Conservation (phyloP, 2,797 vertebrate species). For the Cossypha dichroa region DNA sequence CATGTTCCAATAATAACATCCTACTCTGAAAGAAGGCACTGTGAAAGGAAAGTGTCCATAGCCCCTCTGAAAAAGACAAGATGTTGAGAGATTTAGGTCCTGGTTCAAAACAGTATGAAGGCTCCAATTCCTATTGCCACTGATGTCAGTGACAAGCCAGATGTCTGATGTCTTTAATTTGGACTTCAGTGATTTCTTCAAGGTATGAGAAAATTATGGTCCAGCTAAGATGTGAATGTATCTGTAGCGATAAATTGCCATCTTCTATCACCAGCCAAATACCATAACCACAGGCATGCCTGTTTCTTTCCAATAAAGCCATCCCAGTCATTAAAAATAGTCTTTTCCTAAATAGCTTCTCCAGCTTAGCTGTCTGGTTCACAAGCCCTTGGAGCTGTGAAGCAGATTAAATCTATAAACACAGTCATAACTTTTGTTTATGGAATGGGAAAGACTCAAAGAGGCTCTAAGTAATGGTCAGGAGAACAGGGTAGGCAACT, state of each 20-base stretch:
- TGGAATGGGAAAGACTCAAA: not conserved
- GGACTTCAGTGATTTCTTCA: not conserved
- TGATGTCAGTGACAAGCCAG: not conserved
- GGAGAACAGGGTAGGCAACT: not conserved
- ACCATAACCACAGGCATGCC: not conserved
- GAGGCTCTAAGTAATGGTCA: not conserved
- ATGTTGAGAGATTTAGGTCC: not conserved
- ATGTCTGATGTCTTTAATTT: not conserved
- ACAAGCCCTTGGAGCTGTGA: not conserved
- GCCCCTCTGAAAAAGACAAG: not conserved
- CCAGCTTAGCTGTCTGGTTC: not conserved
- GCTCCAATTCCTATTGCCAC: not conserved
- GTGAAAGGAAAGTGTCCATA: not conserved
- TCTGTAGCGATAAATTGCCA: not conserved
- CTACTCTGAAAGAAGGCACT: not conserved
- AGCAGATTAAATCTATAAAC: not conserved
- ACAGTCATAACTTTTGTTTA: not conserved
- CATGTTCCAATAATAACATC: not conserved
- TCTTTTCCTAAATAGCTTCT: not conserved
- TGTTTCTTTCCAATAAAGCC: not conserved
- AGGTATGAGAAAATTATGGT: not conserved
- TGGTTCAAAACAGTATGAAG: not conserved
- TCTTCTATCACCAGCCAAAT: not conserved
- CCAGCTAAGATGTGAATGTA: not conserved
- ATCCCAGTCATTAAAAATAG: not conserved